phyloP scores from a whole-genome alignment of 2,113 vertebrate genomes.

The Vimba vimba region DNA sequence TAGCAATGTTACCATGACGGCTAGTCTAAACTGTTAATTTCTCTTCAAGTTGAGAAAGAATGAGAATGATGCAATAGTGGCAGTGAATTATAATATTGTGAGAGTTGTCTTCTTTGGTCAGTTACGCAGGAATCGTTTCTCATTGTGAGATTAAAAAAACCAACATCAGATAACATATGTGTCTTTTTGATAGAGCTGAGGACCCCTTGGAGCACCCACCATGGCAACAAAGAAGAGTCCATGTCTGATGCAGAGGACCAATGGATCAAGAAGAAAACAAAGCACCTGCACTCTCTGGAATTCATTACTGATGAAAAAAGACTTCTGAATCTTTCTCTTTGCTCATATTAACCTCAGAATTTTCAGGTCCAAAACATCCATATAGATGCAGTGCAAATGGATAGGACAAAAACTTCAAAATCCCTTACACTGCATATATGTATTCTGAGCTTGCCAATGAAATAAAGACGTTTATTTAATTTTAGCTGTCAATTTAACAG shows the following conservation, averaged over 20 bases:
- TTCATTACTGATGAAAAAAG: neutral
- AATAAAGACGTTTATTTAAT: neutral
- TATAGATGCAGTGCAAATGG: neutral
- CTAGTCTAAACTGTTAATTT: neutral
- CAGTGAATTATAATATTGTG: neutral
- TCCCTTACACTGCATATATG: neutral
- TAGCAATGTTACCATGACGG: neutral
- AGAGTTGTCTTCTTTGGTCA: neutral
- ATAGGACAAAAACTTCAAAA: slow-evolving; percentile 6
- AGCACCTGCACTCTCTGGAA: neutral
- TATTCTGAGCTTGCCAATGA: neutral
- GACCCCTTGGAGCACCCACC: neutral
- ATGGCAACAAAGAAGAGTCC: slow-evolving; percentile 4
- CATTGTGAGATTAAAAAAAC: neutral
- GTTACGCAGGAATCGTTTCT: neutral
- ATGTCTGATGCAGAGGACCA: slow-evolving; percentile 17
- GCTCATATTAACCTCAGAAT: neutral
- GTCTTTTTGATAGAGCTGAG: slow-evolving; percentile 14
- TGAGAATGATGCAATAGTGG: neutral
- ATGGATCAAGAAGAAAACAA: neutral
- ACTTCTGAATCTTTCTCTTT: neutral
- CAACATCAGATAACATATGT: neutral
- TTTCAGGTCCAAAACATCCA: neutral
- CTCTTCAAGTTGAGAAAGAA: neutral
- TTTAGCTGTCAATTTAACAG: neutral